Percentiles rank a stretch among this genome's conserved stretches.
phyloP scores from a whole-genome alignment of 2,888 invertebrate species.

The Drosophila prostipennis region DNA sequence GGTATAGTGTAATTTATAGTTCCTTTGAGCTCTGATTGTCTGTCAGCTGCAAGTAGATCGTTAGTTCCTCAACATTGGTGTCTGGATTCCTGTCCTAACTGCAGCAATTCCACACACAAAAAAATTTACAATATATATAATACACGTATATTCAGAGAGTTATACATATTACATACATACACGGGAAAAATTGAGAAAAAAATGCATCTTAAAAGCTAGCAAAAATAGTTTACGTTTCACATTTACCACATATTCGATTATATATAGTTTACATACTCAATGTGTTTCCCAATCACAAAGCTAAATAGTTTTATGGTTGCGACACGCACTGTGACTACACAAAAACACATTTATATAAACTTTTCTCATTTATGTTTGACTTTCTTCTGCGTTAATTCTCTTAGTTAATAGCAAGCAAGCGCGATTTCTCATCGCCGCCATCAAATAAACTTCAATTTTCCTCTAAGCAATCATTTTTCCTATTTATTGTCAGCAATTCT shows the following conservation, averaged over 20 bases:
- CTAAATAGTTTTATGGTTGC: constrained; percentile 20
- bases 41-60: constrained; percentile 73
- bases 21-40: constrained; percentile 74
- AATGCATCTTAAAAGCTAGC: constrained; percentile 27
- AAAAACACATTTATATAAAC: constrained; percentile 14
- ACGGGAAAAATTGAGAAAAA: constrained; percentile 23
- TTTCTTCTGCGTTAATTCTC: background rate
- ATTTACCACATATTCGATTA: constrained; percentile 20
- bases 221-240: constrained; percentile 42
- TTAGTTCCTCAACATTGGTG: constrained; percentile 21
- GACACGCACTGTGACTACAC: constrained; percentile 17
- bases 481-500: constrained; percentile 74
- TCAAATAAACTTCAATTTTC: constrained; percentile 6
- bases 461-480: constrained; percentile 30
- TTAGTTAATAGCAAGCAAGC: constrained; percentile 38
- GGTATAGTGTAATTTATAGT: constrained; percentile 22
- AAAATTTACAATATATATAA: constrained; percentile 28
- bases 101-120: constrained; percentile 38
- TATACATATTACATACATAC: constrained; percentile 14
- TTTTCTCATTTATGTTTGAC: constrained; percentile 9
- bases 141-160: constrained; percentile 16
- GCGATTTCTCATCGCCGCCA: background rate
- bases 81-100: constrained; percentile 23
- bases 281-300: constrained; percentile 22
- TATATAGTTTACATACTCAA: constrained; percentile 22